Conservation (phyloP, 2,113 vertebrate genomes). For the Phalacrocorax brasilianus region DNA sequence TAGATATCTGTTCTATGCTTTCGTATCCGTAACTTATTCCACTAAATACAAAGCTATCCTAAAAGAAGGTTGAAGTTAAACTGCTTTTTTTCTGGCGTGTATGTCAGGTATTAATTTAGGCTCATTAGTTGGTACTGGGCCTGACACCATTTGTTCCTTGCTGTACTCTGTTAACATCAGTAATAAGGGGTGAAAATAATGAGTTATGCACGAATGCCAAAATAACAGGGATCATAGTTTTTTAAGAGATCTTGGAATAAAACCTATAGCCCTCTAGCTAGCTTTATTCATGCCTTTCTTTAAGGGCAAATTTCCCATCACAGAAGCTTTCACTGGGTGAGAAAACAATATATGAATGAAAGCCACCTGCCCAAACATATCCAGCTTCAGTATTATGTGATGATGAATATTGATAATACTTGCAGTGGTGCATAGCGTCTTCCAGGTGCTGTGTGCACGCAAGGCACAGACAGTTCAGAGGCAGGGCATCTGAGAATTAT, state of each 20-base stretch:
- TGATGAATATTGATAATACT: not conserved
- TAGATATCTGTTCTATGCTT: not conserved
- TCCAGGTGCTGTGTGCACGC: not conserved
- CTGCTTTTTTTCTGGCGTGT: not conserved
- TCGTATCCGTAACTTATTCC: not conserved
- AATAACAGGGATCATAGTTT: not conserved
- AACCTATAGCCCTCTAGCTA: not conserved
- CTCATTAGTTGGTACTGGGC: not conserved
- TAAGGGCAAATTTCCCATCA: not conserved
- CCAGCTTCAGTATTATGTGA: conserved; percentile 12
- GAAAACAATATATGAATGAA: conserved; percentile 31
- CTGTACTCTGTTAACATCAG: not conserved
- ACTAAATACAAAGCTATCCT: not conserved
- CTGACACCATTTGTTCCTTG: not conserved
- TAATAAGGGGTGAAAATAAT: conserved; percentile 6
- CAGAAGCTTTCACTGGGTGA: not conserved
- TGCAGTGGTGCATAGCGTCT: not conserved
- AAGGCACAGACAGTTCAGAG: not conserved
- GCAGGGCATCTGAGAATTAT: not conserved
- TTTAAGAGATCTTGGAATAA: not conserved
- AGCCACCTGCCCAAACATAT: not conserved
- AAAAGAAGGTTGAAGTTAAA: not conserved
- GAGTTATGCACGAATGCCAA: not conserved
- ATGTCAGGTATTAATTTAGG: not conserved
- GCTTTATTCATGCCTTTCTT: not conserved